Base-by-base conservation (phyloP, 2,797 vertebrate species). In the Danio kyathit region DNA sequence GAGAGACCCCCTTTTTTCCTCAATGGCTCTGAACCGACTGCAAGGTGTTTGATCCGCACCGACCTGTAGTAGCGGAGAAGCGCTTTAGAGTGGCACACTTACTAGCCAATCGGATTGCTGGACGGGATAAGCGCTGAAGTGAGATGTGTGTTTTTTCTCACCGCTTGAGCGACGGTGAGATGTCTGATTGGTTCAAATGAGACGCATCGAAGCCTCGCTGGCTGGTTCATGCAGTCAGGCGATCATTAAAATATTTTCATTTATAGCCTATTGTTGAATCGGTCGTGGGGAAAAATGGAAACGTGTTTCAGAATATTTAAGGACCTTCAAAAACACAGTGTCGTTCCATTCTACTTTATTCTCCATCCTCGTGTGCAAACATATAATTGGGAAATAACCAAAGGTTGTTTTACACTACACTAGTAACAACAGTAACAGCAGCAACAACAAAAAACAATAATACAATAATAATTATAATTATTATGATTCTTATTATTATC, bases 11-110 rank as follows among this genome's bases (percentile, higher is more conserved):
- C 43, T 56, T 84, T 87, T 84, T 80, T 29, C 29, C 61, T 86
- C 73, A 87, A 80, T 75, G 83, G 83, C 76, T 82, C 59, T 77
- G 43, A 80, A 82, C 78, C 84, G 73, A 84, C 81, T 75, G 86
- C 84, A 87, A 87, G 84, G 84, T 87, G 86, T 79, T 84, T 81
- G 83, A 75, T 76, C 56, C 81, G 63, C 52, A 66, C 66, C 43
- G 77, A 76, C 76, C 76, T 79, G 71, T 76, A 76, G 72, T 78
- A 78, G 48, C 5, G 43, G 65, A 40, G 76, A 60, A 10, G 48
- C 59, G 54, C 43, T 7, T 7, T 57, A 1, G 79, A 86, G 70
- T 44, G 79, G 14, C 67, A 71, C 57, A 17, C 41, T 4, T 5
- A 17, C 11, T 14, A 49, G 17, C 86, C 83, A 87, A 87, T 87